These are phyloP conservation scores for Diploscapter pachys DNA, from an alignment of 1,140 invertebrate genomes.

Conservation along the genomic window DNA sequence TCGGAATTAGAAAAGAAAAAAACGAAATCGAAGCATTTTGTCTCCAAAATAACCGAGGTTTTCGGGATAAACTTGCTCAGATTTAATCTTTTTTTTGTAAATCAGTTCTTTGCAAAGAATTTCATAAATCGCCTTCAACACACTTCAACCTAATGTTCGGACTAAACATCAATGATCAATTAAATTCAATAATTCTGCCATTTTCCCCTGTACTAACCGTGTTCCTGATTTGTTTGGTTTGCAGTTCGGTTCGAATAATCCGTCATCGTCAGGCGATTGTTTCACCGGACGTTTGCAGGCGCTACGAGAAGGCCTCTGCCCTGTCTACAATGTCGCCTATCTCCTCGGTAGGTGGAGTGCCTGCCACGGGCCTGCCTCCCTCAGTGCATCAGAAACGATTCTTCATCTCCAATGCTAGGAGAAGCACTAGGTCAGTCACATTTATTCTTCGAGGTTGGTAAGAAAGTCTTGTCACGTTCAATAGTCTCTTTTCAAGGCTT, in stretches of 20 bases:
- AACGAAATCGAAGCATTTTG: neutral
- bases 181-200: neutral
- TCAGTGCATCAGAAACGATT: constrained; percentile 31
- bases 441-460: too few species aligned
- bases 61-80: too few species aligned
- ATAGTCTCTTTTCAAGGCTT: too few species aligned
- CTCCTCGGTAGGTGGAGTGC: constrained; percentile 28
- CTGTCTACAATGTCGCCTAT: constrained; percentile 2
- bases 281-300: constrained; percentile 43
- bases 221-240: constrained; percentile 7
- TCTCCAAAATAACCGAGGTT: constrained; percentile 7
- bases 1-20: too few species aligned
- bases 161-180: neutral
- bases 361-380: too few species aligned
- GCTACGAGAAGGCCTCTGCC: neutral
- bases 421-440: constrained; percentile 39
- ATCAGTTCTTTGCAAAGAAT: neutral
- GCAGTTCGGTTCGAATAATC: constrained; percentile 40
- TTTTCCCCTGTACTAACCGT: neutral
- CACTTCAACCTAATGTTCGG: neutral
- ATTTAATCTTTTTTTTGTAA: too few species aligned
- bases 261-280: constrained; percentile 43
- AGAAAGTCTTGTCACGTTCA: too few species aligned
- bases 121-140: neutral
- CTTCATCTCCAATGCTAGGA: constrained; percentile 28